phyloP scores from a whole-genome alignment of 53 echinoderm and acorn worm species.

The Apostichopus leukothele region DNA sequence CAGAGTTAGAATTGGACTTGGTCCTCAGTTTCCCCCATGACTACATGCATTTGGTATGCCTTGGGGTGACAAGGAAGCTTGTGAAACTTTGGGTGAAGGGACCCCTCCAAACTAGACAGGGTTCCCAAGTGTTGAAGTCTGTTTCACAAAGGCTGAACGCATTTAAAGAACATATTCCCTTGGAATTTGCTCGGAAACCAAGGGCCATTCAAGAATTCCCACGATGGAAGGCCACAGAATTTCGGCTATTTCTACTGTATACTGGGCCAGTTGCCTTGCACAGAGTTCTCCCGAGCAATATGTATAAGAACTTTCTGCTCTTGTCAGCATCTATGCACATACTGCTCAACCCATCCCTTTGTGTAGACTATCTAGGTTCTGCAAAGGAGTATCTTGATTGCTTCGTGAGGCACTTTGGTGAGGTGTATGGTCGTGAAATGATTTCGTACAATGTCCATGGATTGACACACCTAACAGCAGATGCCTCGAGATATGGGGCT shows the following conservation, averaged over 20 bases:
- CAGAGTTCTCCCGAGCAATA: slow-evolving; percentile 6
- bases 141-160: background rate
- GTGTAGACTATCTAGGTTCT: slow-evolving; percentile 44
- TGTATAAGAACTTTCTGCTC: slow-evolving; percentile 59
- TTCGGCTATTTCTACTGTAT: slow-evolving; percentile 65
- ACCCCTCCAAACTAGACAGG: slow-evolving; percentile 30
- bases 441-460: slow-evolving; percentile 46
- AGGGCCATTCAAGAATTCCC: slow-evolving; percentile 52
- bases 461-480: slow-evolving; percentile 16
- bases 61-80: slow-evolving; percentile 58
- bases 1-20: slow-evolving; percentile 48
- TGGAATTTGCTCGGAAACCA: slow-evolving; percentile 54
- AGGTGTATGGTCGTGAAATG: slow-evolving; percentile 58
- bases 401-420: slow-evolving; percentile 60
- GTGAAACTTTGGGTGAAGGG: slow-evolving; percentile 65
- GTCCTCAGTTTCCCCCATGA: slow-evolving; percentile 60
- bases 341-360: slow-evolving; percentile 49
- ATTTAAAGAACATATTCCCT: background rate
- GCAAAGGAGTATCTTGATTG: slow-evolving; percentile 55
- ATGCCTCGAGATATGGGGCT: background rate
- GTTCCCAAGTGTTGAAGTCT: background rate
- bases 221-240: slow-evolving; percentile 73
- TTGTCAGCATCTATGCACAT: slow-evolving; percentile 52
- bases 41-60: slow-evolving; percentile 66
- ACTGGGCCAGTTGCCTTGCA: slow-evolving; percentile 56